These are phyloP conservation scores for Agrilus cyanescens DNA, from an alignment of 2,888 invertebrate species.

Conservation along the genomic window DNA sequence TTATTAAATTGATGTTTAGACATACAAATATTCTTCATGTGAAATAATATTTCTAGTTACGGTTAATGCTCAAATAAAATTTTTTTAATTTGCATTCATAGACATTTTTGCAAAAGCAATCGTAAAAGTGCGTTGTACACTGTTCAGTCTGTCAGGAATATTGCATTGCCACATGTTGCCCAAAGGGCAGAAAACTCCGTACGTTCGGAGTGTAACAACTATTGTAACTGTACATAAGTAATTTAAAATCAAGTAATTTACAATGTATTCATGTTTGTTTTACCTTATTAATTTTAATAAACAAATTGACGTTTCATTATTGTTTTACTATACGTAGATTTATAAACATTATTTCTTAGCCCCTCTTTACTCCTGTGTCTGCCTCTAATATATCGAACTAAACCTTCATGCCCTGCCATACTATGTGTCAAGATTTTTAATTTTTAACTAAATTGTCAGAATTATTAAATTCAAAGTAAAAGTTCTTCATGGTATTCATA, in stretches of 20 bases:
- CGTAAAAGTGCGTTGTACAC: constrained; percentile 14
- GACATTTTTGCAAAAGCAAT: constrained; percentile 9
- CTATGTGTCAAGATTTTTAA: no score
- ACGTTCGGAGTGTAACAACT: constrained; percentile 30
- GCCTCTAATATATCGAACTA: no score
- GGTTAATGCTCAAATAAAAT: constrained; percentile 13
- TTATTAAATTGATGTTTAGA: background rate
- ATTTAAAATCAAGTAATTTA: constrained; percentile 31
- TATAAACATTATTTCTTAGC: no score
- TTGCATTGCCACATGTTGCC: constrained; percentile 31
- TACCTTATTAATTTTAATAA: constrained; percentile 40
- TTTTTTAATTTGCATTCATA: constrained; percentile 11
- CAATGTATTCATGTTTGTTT: constrained; percentile 39
- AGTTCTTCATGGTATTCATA: no score
- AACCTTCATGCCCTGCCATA: no score
- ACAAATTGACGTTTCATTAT: constrained; percentile 35
- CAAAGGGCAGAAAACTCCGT: constrained; percentile 25
- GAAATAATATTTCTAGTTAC: constrained; percentile 9
- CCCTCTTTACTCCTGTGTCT: no score
- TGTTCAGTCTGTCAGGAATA: constrained; percentile 30
- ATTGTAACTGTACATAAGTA: constrained; percentile 33
- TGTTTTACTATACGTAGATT: no score
- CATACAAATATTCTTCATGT: constrained; percentile 6
- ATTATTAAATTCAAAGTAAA: no score
- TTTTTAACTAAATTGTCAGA: no score